Conservation (phyloP, 2,888 invertebrate genomes). For the Adelphocoris suturalis region DNA sequence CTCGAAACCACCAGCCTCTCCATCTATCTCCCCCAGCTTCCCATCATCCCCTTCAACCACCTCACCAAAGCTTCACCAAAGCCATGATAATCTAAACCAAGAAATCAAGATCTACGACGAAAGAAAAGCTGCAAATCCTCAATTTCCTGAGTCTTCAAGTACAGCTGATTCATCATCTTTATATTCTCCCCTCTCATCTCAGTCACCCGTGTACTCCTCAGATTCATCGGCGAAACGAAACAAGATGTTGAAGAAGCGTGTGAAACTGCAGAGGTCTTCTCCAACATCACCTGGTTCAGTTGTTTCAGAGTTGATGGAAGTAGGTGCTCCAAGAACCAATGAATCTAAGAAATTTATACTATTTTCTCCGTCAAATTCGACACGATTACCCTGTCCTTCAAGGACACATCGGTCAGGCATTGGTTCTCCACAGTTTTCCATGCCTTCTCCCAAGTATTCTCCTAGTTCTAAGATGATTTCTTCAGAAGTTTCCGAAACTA, state of each 20-base stretch:
- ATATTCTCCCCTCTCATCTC: conserved; percentile 35
- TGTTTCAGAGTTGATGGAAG: conserved; percentile 43
- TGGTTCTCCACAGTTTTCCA: conserved; percentile 21
- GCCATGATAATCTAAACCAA: not conserved
- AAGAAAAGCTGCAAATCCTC: not conserved
- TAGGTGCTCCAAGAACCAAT: not conserved
- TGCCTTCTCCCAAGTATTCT: conserved; percentile 63
- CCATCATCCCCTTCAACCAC: not conserved
- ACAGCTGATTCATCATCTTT: conserved; percentile 6
- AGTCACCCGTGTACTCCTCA: conserved; percentile 26
- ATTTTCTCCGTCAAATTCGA: conserved; percentile 26
- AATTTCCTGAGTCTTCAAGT: not conserved
- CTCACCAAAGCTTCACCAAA: not conserved
- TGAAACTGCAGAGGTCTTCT: conserved; percentile 37
- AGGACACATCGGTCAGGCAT: not conserved
- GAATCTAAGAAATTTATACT: not conserved
- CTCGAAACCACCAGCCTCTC: not conserved
- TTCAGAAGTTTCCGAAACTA: not conserved
- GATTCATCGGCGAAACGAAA: not conserved
- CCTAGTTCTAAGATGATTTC: conserved; percentile 45
- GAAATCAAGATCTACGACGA: not conserved
- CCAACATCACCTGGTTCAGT: conserved; percentile 49
- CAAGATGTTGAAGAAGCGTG: not conserved
- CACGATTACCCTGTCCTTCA: not conserved
- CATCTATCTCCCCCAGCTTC: not conserved